phyloP scores from a whole-genome alignment of 2,888 invertebrate genomes.

The Thymelicus sylvestris region DNA sequence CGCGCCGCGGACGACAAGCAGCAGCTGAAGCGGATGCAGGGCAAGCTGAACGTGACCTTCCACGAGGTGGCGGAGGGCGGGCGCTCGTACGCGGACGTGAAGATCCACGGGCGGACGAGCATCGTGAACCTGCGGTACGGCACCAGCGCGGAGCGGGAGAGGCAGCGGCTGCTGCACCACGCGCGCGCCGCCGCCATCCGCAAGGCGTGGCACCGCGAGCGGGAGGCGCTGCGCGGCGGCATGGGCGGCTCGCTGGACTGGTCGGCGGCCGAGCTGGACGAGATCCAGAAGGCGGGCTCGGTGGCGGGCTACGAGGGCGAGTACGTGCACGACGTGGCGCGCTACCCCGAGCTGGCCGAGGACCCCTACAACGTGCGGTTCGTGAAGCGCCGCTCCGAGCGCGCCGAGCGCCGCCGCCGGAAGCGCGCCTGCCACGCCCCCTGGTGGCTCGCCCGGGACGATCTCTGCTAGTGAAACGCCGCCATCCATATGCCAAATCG shows the following conservation, averaged over 20 bases:
- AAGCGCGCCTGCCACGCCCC: slow-evolving; percentile 84
- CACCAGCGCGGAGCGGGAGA: slow-evolving; percentile 95
- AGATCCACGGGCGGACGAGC: slow-evolving; percentile 95
- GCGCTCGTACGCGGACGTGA: slow-evolving; percentile 92
- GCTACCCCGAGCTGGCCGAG: slow-evolving; percentile 97
- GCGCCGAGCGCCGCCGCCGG: slow-evolving; percentile 89
- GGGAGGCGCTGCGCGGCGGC: slow-evolving; percentile 92
- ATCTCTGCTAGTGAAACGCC: slow-evolving; percentile 78
- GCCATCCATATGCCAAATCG: slow-evolving; percentile 83
- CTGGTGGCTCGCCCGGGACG: slow-evolving; percentile 80
- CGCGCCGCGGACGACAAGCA: slow-evolving; percentile 94
- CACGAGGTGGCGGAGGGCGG: slow-evolving; percentile 93
- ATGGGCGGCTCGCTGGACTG: slow-evolving; percentile 92
- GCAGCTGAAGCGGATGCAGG: slow-evolving; percentile 94
- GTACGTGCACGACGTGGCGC: slow-evolving; percentile 95
- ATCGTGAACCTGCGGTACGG: slow-evolving; percentile 98
- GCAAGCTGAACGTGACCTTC: slow-evolving; percentile 96
- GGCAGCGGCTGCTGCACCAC: slow-evolving; percentile 94
- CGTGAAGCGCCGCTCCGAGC: slow-evolving; percentile 90
- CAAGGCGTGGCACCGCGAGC: slow-evolving; percentile 97
- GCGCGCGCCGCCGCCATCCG: slow-evolving; percentile 94
- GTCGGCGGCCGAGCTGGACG: slow-evolving; percentile 94
- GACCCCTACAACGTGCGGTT: slow-evolving; percentile 98
- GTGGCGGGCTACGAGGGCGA: slow-evolving; percentile 95
- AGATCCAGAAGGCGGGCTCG: slow-evolving; percentile 93